Evolutionary conservation across 2,888 invertebrate species (phyloP).

Genomic region (Archips xylosteana): DNA sequence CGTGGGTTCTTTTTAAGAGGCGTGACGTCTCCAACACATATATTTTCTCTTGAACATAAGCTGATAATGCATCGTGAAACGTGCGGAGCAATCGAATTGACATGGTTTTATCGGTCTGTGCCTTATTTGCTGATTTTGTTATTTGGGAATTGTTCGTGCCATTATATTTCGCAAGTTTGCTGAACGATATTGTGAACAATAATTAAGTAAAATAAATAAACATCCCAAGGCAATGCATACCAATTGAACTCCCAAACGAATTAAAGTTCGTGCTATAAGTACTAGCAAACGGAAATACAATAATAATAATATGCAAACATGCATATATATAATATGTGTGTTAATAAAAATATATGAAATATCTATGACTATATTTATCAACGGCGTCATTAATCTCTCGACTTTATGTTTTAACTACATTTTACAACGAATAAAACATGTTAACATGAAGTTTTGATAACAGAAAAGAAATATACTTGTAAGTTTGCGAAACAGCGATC

Average conservation of each 20-base stretch:
- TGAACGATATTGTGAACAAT: background rate
- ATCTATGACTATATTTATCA: background rate
- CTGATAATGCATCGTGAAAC: constrained; percentile 42
- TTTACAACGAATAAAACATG: background rate
- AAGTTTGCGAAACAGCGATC: background rate
- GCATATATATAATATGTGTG: no score
- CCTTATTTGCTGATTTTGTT: constrained; percentile 40
- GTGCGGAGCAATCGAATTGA: constrained; percentile 43
- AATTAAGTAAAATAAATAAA: no score
- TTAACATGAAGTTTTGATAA: background rate
- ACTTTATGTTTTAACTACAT: background rate
- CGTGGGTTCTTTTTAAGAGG: constrained; percentile 38
- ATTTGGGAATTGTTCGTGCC: constrained; percentile 29
- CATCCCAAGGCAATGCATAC: no score
- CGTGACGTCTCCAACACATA: constrained; percentile 40
- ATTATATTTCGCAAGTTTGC: background rate
- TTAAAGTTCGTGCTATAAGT: background rate
- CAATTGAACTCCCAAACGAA: no score
- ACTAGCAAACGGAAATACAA: background rate
- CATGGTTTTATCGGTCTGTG: constrained; percentile 36
- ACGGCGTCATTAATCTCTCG: background rate
- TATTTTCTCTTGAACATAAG: constrained; percentile 42
- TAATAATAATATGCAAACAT: no score
- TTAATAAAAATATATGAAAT: no score
- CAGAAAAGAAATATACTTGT: background rate